Evolutionary conservation across 2,797 vertebrate genomes (phyloP).

Genomic region (Falco columbarius): DNA sequence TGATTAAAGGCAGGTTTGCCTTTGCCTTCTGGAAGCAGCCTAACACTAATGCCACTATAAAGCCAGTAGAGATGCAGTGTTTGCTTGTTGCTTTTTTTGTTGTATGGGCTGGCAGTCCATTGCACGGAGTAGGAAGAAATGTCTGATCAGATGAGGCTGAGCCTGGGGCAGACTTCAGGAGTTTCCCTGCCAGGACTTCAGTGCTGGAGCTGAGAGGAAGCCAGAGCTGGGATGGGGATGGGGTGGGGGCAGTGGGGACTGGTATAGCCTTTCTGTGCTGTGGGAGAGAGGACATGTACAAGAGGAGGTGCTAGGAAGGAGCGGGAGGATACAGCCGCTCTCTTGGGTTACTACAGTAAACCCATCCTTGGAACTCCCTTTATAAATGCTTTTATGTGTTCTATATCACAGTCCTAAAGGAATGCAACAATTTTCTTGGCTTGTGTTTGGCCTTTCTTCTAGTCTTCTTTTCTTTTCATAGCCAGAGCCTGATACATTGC

Average conservation of each 20-base stretch:
- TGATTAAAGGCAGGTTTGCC: not conserved
- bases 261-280: not conserved
- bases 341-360: not conserved
- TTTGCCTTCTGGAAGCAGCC: not conserved
- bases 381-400: not conserved
- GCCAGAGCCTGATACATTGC: not conserved
- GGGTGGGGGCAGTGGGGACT: not conserved
- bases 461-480: not conserved
- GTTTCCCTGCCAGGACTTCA: not conserved
- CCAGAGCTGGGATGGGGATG: not conserved
- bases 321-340: not conserved
- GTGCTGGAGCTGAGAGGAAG: not conserved
- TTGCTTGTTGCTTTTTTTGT: not conserved
- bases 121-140: not conserved
- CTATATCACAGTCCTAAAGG: not conserved
- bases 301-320: not conserved
- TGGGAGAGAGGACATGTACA: not conserved
- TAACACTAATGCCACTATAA: not conserved
- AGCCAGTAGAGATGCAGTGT: not conserved
- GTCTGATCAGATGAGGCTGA: not conserved
- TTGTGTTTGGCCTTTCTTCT: not conserved
- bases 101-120: fast-evolving
- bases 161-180: not conserved
- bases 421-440: not conserved
- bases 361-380: not conserved